Conservation (phyloP, 1,140 invertebrate species). For the Oreohelix idahoensis region DNA sequence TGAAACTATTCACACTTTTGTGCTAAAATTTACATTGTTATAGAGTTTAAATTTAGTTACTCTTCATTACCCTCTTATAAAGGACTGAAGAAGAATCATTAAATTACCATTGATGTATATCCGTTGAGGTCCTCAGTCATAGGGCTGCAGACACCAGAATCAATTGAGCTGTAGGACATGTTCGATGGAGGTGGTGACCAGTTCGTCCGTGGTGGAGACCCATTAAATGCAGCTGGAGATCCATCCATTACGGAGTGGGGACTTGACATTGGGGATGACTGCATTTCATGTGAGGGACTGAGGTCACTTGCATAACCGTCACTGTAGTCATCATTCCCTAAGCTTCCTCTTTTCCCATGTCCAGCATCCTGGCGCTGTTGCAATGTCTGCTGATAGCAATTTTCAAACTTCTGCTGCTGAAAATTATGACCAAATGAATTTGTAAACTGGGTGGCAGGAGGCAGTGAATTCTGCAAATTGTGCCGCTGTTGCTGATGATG, state of each 20-base stretch:
- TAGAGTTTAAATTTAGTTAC: too few species aligned
- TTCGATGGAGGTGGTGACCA: constrained; percentile 35
- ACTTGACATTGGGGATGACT: constrained; percentile 7
- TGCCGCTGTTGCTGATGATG: neutral
- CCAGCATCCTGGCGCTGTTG: neutral
- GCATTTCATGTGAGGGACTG: constrained; percentile 14
- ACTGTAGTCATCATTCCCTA: constrained; percentile 10
- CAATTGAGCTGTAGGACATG: constrained; percentile 15
- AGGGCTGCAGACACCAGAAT: constrained; percentile 31
- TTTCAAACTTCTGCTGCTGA: constrained; percentile 11
- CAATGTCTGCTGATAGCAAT: neutral
- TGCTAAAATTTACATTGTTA: too few species aligned
- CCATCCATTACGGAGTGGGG: neutral
- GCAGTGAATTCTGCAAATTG: neutral
- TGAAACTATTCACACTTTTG: too few species aligned
- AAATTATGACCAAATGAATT: neutral
- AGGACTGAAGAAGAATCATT: too few species aligned
- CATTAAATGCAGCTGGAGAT: neutral
- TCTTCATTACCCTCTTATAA: too few species aligned
- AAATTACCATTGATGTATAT: neutral
- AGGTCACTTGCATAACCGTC: constrained; percentile 28
- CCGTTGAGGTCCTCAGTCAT: constrained; percentile 4
- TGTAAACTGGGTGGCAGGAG: neutral
- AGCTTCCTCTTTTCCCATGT: neutral
- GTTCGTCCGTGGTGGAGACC: constrained; percentile 4